These are phyloP conservation scores for Drosophila imparisetae DNA, from an alignment of 2,888 invertebrate species.

Conservation along the genomic window DNA sequence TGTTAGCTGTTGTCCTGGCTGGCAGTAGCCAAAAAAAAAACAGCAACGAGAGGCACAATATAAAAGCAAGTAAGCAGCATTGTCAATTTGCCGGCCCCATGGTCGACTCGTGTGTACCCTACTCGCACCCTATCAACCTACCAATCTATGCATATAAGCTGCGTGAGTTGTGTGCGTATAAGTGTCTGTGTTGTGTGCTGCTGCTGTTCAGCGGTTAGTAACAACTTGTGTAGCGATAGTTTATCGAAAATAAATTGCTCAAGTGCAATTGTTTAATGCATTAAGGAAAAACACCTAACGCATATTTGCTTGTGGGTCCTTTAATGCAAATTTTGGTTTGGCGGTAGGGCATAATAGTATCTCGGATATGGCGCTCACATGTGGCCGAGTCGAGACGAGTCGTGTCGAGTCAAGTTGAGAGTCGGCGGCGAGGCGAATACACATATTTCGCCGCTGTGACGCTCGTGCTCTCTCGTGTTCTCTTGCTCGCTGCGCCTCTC, in stretches of 20 bases:
- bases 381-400: constrained; percentile 36
- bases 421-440: constrained; percentile 61
- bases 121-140: constrained; percentile 17
- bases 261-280: not conserved
- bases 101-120: constrained; percentile 44
- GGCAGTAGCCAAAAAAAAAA: constrained; percentile 29
- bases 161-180: not conserved
- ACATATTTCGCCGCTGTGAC: constrained; percentile 56
- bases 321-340: constrained; percentile 5
- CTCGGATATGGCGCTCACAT: constrained; percentile 49
- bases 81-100: constrained; percentile 3
- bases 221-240: not conserved
- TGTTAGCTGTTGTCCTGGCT: constrained; percentile 54
- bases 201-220: not conserved
- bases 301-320: constrained; percentile 10
- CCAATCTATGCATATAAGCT: not conserved
- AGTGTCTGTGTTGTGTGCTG: no score
- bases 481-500: constrained; percentile 48
- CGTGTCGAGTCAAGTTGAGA: constrained; percentile 21
- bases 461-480: constrained; percentile 42
- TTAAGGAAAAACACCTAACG: not conserved
- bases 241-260: constrained; percentile 1
- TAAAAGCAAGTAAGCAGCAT: constrained; percentile 41
- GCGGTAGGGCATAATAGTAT: constrained; percentile 34
- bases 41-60: constrained; percentile 30